Evolutionary conservation across 2,113 vertebrate genomes (phyloP), one percentile per base, ranked within the genome.

Genomic region (Athene cunicularia): DNA sequence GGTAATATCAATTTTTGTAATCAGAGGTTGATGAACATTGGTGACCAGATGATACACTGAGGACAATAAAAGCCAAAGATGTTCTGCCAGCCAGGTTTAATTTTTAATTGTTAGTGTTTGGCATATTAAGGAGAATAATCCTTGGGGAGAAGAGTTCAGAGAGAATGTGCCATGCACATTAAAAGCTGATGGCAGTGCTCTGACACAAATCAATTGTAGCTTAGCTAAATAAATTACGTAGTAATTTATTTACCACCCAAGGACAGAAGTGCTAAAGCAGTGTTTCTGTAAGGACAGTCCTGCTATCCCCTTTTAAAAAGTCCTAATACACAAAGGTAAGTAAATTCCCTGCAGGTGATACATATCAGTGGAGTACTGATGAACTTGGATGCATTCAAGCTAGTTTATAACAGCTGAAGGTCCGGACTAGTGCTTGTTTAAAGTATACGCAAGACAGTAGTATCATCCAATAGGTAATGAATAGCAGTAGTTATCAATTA

Each of bases 31-130:
- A 77, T 91, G 91, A 80, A 76, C 73, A 32, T 39, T 14, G 14
- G 62, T 95, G 80, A 32, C 87, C 68, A 86, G 80, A 70, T 80
- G 85, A 56, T 90, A 47, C 72, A 27, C 60, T 32, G 75, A 95
- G 91, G 70, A 72, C n/a, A 43, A 41, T n/a, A 49, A 86, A 95
- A 88, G 64, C 33, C 82, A 86, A 71, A 86, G 63, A 68, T 79
- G 32, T 52, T 86, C 45, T 80, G 30, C 37, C 91, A 89, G 82
- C n/a, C 67, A 52, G 80, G 76, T 94, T 94, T 91, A 47, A 91
- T 93, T 96, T 97, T 93, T 90, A 95, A 93, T 90, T 95, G 81
- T 27, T 76, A 70, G 35, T 17, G 56, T 96, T 95, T 94, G 82
- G 70, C 58, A 37, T 71, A 56, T 52, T 76, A 86, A 93, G 53